Evolutionary conservation across 1,140 invertebrate genomes (phyloP).

Genomic region (Megalonaias nervosa): DNA sequence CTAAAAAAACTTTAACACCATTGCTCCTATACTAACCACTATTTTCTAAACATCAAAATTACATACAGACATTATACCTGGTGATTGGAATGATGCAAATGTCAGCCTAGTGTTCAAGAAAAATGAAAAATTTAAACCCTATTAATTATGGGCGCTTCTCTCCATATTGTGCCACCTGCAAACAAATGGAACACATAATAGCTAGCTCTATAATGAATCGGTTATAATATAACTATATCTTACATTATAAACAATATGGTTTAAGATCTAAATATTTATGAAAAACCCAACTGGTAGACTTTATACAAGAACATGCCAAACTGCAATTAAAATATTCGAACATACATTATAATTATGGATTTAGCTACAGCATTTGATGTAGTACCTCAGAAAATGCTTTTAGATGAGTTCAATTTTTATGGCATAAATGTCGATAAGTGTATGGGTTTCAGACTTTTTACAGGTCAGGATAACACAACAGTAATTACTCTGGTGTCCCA

Average conservation of each 20-base stretch:
- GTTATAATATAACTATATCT: conserved; percentile 26
- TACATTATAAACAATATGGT: conserved; percentile 33
- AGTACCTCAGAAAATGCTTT: conserved; percentile 20
- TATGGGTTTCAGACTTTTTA: conserved; percentile 38
- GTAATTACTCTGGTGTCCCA: conserved; percentile 37
- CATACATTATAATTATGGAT: conserved; percentile 38
- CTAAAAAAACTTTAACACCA: conserved; percentile 4
- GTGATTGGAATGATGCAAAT: conserved; percentile 40
- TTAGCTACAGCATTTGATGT: conserved; percentile 43
- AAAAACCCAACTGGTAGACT: conserved; percentile 37
- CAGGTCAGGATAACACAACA: conserved; percentile 3
- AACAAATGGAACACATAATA: conserved; percentile 46
- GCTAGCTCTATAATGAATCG: conserved; percentile 34
- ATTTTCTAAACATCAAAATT: conserved; percentile 24
- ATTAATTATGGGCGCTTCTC: conserved; percentile 42
- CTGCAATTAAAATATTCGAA: conserved; percentile 17
- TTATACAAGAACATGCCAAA: conserved; percentile 18
- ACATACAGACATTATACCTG: conserved; percentile 19
- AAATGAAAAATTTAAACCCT: conserved; percentile 36
- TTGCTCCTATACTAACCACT: conserved; percentile 6
- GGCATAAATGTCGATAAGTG: neutral
- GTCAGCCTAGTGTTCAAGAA: conserved; percentile 38
- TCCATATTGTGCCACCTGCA: conserved; percentile 40
- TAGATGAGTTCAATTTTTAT: conserved; percentile 8
- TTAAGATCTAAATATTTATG: conserved; percentile 30